A percentile compares a stretch with the other conserved stretches of the same genome.
Evolutionary conservation across 2,797 vertebrate species (phyloP).

Genomic region (Enteromius fasciolatus): DNA sequence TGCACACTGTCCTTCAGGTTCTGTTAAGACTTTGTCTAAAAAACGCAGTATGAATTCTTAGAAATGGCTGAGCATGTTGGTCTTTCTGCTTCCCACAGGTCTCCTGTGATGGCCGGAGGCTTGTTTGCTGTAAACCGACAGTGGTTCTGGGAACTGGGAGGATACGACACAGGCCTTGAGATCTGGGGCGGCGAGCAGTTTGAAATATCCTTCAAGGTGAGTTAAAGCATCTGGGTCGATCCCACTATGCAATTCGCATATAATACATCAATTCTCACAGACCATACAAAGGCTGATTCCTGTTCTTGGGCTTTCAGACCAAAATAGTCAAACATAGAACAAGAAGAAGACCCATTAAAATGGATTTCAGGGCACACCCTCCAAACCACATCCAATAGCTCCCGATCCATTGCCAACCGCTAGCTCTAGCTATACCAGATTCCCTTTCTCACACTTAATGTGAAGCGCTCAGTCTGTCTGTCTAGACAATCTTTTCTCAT

Average conservation of each 20-base stretch:
- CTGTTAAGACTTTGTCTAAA: slow-evolving; percentile 39
- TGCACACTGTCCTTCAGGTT: slow-evolving; percentile 30
- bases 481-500: slow-evolving; percentile 41
- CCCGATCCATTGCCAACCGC: slow-evolving; percentile 13
- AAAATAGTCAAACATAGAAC: slow-evolving; percentile 27
- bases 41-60: slow-evolving; percentile 41
- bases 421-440: slow-evolving; percentile 33
- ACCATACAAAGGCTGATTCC: not conserved
- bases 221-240: not conserved
- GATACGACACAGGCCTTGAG: slow-evolving; percentile 90
- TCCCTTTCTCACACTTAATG: slow-evolving; percentile 35
- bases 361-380: slow-evolving; percentile 24
- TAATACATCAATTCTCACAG: slow-evolving; percentile 18
- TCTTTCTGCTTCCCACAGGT: slow-evolving; percentile 70
- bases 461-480: slow-evolving; percentile 25
- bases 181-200: slow-evolving; percentile 93
- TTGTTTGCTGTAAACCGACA: slow-evolving; percentile 85
- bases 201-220: slow-evolving; percentile 87
- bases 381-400: not conserved
- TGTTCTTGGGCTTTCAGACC: not conserved
- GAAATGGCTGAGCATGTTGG: slow-evolving; percentile 12
- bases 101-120: slow-evolving; percentile 90
- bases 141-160: slow-evolving; percentile 90
- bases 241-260: slow-evolving; percentile 8
- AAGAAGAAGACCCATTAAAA: slow-evolving; percentile 20